These are phyloP conservation scores for Lepus oiostolus DNA, from an alignment of 2,797 vertebrate species.

Conservation along the genomic window DNA sequence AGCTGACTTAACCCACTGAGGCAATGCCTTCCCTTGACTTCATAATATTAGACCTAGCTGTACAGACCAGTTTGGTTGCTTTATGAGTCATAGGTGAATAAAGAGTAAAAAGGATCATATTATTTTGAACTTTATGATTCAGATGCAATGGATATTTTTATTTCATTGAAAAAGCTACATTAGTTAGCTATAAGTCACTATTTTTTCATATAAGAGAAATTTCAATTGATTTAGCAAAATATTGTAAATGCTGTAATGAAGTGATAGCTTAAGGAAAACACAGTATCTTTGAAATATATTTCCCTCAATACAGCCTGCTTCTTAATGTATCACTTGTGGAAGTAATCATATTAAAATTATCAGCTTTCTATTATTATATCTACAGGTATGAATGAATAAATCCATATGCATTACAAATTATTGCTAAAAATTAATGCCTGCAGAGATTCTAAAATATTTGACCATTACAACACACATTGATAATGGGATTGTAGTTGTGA, in stretches of 20 bases:
- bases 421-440: conserved; percentile 78
- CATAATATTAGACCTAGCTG: neutral
- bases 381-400: conserved; percentile 74
- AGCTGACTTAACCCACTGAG: no score
- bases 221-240: conserved; percentile 28
- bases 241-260: neutral
- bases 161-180: neutral
- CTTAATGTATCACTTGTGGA: conserved; percentile 68
- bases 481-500: no score
- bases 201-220: neutral
- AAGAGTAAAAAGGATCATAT: neutral
- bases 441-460: conserved; percentile 66
- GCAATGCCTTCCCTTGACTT: neutral
- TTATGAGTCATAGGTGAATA: neutral
- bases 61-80: neutral
- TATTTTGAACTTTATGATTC: neutral
- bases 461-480: conserved; percentile 50
- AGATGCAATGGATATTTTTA: neutral
- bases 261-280: conserved; percentile 61
- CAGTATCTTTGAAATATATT: conserved; percentile 17
- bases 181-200: neutral
- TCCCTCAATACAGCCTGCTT: conserved; percentile 23
- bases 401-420: conserved; percentile 74
- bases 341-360: conserved; percentile 82
- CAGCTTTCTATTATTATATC: conserved; percentile 47